A percentile compares a stretch with the other conserved stretches of the same genome.
Evolutionary conservation across 2,113 vertebrate species (phyloP).

Genomic region (Jacana jacana): DNA sequence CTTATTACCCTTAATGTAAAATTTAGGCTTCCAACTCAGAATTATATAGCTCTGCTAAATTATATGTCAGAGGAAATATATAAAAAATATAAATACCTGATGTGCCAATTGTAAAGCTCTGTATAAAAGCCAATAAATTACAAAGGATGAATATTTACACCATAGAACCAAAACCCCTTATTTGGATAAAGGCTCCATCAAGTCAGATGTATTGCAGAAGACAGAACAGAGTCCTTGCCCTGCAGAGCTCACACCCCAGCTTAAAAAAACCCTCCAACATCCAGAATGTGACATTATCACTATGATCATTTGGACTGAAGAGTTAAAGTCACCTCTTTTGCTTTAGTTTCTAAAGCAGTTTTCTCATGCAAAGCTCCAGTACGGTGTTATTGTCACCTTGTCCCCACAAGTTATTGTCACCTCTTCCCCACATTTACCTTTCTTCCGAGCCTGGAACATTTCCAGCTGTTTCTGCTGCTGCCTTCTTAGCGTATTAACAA

Average conservation of each 20-base stretch:
- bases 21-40: neutral
- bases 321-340: neutral
- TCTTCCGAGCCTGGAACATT: constrained; percentile 88
- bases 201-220: neutral
- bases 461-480: constrained; percentile 95
- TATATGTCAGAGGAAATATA: neutral
- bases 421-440: constrained; percentile 77
- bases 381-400: neutral
- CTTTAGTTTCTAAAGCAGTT: constrained; percentile 18
- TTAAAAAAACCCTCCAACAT: neutral
- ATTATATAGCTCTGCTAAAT: neutral
- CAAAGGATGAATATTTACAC: neutral
- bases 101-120: neutral
- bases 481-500: constrained; percentile 89
- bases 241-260: neutral
- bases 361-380: constrained; percentile 14
- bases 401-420: constrained; percentile 1
- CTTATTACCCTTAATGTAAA: neutral
- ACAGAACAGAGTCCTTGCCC: neutral
- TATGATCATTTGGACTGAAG: neutral
- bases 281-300: neutral
- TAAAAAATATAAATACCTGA: neutral
- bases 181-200: neutral
- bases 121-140: neutral
- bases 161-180: neutral